Percentiles rank a stretch among this genome's conserved stretches.
These are phyloP conservation scores for Drosophila subpulchrella DNA, from an alignment of 1,140 invertebrate species.

Conservation along the genomic window DNA sequence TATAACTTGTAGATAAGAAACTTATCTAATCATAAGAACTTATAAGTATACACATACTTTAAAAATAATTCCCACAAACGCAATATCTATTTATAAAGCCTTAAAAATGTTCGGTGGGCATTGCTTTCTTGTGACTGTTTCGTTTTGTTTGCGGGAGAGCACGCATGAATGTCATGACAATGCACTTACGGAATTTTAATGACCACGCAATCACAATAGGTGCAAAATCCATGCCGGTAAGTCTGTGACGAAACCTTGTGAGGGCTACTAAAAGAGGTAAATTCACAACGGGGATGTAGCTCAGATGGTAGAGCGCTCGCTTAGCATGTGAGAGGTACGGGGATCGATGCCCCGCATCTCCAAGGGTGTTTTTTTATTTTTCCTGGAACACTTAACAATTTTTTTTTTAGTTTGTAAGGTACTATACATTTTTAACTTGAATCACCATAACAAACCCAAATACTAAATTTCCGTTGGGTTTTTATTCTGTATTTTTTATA, in stretches of 20 bases:
- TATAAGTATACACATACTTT: conserved; percentile 1
- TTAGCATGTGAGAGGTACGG: conserved; percentile 94
- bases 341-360: conserved; percentile 92
- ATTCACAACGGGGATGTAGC: conserved; percentile 86
- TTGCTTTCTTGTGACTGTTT: conserved; percentile 14
- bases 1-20: conserved; percentile 6
- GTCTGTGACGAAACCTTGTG: conserved; percentile 13
- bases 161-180: conserved; percentile 37
- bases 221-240: conserved; percentile 21
- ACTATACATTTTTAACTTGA: too few species aligned
- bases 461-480: too few species aligned
- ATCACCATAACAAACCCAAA: too few species aligned
- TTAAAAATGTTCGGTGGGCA: conserved; percentile 10
- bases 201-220: not conserved
- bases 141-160: not conserved
- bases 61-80: conserved; percentile 18
- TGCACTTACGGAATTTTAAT: conserved; percentile 55
- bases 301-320: conserved; percentile 94
- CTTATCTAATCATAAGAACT: conserved; percentile 33
- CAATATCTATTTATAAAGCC: conserved; percentile 49
- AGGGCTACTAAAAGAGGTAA: conserved; percentile 20
- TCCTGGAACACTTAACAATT: not conserved
- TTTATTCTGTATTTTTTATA: too few species aligned
- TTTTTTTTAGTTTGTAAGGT: too few species aligned
- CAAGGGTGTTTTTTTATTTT: conserved; percentile 38